Evolutionary conservation across 2,888 invertebrate species (phyloP).

Genomic region (Fragum fragum): DNA sequence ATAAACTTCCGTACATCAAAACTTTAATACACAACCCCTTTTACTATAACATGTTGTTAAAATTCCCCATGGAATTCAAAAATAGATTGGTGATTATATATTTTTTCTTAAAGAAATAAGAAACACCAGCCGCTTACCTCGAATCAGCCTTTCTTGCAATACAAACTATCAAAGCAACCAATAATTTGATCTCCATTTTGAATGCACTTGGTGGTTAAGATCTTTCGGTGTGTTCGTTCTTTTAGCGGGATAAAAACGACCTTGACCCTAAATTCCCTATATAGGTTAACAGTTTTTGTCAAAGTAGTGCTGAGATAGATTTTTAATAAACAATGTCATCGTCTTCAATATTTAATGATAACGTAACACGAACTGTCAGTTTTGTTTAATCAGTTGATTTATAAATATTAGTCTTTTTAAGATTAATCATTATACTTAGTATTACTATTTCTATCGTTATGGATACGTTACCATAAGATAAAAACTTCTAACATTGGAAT

Average conservation of each 20-base stretch:
- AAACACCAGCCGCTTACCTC: conserved; percentile 1
- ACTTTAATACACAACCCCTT: too few relatives aligned
- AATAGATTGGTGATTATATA: too few relatives aligned
- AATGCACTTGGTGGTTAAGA: too few relatives aligned
- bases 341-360: neutral
- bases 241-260: neutral
- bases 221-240: neutral
- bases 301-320: neutral
- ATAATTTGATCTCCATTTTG: conserved; percentile 20
- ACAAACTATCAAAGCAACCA: neutral
- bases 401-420: neutral
- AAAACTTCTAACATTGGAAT: neutral
- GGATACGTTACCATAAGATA: neutral
- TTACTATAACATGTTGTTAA: too few relatives aligned
- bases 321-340: conserved; percentile 14
- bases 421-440: neutral
- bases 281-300: neutral
- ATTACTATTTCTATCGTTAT: neutral
- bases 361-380: conserved; percentile 13
- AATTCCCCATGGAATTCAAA: too few relatives aligned
- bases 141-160: neutral
- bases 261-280: neutral
- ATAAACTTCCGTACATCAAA: too few relatives aligned
- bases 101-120: too few relatives aligned
- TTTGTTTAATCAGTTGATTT: conserved; percentile 1